These are phyloP conservation scores for Peromyscus aztecus DNA, from an alignment of 2,797 vertebrate species.

Conservation along the genomic window DNA sequence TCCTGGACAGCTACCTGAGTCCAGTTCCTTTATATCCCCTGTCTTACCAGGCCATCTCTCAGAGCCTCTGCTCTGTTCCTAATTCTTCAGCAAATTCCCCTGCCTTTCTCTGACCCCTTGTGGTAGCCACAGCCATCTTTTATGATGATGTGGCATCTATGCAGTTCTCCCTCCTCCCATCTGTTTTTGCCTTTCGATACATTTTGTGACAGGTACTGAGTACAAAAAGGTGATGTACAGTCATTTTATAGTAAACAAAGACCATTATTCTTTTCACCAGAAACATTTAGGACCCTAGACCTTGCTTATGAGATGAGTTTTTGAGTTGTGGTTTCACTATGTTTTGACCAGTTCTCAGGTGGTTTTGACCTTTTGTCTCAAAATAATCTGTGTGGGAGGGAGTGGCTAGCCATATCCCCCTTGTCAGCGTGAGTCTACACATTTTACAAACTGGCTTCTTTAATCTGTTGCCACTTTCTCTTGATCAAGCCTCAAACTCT, in stretches of 20 bases:
- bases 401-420: background rate
- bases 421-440: no score
- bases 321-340: background rate
- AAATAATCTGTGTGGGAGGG: background rate
- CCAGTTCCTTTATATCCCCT: background rate
- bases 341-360: background rate
- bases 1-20: background rate
- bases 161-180: background rate
- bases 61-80: background rate
- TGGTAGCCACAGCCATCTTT: background rate
- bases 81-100: background rate
- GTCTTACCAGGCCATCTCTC: background rate
- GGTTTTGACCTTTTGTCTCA: background rate
- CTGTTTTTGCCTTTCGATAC: background rate
- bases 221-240: background rate
- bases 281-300: background rate
- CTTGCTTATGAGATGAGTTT: background rate
- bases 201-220: background rate
- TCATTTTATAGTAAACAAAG: background rate
- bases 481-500: background rate
- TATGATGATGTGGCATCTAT: background rate
- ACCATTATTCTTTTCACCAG: background rate
- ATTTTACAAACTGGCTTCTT: no score
- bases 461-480: no score
- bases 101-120: background rate